Conservation (phyloP, 2,113 vertebrate species). For the Cephalopterus ornatus region DNA sequence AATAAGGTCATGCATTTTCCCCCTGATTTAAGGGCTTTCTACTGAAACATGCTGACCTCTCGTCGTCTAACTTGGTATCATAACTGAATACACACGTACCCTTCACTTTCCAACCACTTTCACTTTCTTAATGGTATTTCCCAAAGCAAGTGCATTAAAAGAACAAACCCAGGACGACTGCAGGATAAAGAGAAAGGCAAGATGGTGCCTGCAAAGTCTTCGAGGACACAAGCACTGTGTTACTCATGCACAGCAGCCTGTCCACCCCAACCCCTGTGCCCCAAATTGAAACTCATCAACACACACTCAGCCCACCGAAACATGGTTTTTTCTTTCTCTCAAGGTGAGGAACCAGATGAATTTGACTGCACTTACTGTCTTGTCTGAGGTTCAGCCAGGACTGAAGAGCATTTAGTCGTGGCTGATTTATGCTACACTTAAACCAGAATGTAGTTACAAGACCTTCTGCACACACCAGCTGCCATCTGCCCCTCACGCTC, state of each 20-base stretch:
- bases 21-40: neutral
- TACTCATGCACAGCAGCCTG: neutral
- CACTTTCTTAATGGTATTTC: neutral
- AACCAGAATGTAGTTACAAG: neutral
- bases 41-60: neutral
- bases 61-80: neutral
- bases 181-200: neutral
- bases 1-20: neutral
- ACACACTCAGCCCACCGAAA: rapidly evolving
- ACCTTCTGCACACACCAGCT: no score
- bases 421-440: neutral
- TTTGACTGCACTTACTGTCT: neutral
- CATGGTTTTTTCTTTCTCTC: neutral
- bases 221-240: neutral
- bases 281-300: neutral
- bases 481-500: rapidly evolving
- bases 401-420: neutral
- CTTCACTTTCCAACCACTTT: neutral
- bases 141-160: neutral
- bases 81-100: rapidly evolving
- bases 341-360: neutral
- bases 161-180: neutral
- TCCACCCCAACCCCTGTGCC: neutral
- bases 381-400: neutral
- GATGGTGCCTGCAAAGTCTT: neutral